Evolutionary conservation across 2,888 invertebrate species (phyloP), one percentile per base, ranked within the genome.

Genomic region (Ectemnius cavifrons): DNA sequence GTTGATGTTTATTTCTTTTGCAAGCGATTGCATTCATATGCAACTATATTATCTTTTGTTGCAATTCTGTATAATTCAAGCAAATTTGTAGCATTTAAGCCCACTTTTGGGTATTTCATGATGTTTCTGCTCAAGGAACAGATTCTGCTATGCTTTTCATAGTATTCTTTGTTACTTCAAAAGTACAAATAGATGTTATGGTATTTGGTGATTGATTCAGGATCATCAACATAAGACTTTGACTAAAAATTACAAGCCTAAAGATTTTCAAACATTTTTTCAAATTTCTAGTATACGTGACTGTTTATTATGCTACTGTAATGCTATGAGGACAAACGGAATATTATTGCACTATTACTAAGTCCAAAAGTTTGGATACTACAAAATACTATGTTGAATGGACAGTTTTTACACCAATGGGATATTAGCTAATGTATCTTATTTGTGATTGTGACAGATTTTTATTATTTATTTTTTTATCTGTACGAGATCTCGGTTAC

Each of bases 181-280:
- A 76, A 84, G 83, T 83, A 83, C 83, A 83, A 83, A 83, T 83
- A 83, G 76, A 71, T 74, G 76, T 80, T 78, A 71, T 77, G 63
- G 70, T 70, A 77, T 82, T 79, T 77, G 71, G 72, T 75, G 73
- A 71, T 69, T 49, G 52, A 61, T 71, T 69, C 47, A 61, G 72
- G 65, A 68, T 84, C 76, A 80, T 66, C 59, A 69, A 60, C 67
- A 66, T 76, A 75, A 83, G 73, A 67, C 79, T 76, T 83, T 73
- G 78, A 83, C 71, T 73, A 63, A 68, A 78, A 60, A 66, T 68
- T 67, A 45, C 67, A 83, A 77, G 79, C 77, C 77, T 84, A 83
- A 73, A 52, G 37, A 62, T 63, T 72, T 23, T 75, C 70, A 71
- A 72, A 63, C 67, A 70, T 84, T 77, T 76, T 74, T 73, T 67